A percentile compares a stretch with the other conserved stretches of the same genome.
phyloP scores from a whole-genome alignment of 2,888 invertebrate species.

The Epinotia bilunana region DNA sequence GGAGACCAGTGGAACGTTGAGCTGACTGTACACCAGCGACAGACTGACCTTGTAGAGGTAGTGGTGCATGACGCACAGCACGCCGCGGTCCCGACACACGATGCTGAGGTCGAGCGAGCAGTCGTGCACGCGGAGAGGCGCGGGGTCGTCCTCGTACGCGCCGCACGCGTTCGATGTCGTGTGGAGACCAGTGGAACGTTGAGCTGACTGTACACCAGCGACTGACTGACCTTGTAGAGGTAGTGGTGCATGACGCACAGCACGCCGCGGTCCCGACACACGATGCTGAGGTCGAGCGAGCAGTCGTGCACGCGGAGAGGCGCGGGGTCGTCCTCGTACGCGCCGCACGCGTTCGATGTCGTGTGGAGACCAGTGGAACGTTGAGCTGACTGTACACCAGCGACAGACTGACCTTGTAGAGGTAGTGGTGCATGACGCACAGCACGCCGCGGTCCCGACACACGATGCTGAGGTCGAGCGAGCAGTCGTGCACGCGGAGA shows the following conservation, averaged over 20 bases:
- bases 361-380: conserved; percentile 89
- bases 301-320: conserved; percentile 93
- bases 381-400: conserved; percentile 89
- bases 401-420: conserved; percentile 86
- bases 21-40: conserved; percentile 80
- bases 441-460: conserved; percentile 90
- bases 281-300: conserved; percentile 90
- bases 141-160: conserved; percentile 91
- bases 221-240: conserved; percentile 87
- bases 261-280: conserved; percentile 89
- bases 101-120: conserved; percentile 92
- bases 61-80: conserved; percentile 90
- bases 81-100: conserved; percentile 88
- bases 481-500: conserved; percentile 91
- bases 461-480: conserved; percentile 91
- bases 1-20: conserved; percentile 92
- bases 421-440: conserved; percentile 90
- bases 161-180: conserved; percentile 83
- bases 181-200: conserved; percentile 91
- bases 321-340: conserved; percentile 92
- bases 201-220: conserved; percentile 85
- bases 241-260: conserved; percentile 91
- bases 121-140: conserved; percentile 92
- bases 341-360: conserved; percentile 83
- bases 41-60: conserved; percentile 89